Conservation (phyloP, 2,888 invertebrate species). For the Drosophila cyrtoloma region DNA sequence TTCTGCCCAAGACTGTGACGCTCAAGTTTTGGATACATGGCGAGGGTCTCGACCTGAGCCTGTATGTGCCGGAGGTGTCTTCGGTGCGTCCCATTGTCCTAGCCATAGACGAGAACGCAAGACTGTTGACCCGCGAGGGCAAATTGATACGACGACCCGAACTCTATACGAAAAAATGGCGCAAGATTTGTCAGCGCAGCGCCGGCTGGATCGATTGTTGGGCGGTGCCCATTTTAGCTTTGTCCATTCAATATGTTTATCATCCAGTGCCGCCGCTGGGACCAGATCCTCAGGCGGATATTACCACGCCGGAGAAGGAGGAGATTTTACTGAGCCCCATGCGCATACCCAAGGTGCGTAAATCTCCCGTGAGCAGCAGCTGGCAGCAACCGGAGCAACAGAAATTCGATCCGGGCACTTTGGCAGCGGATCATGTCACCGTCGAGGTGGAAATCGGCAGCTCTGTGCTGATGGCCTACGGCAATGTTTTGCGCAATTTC, state of each 20-base stretch:
- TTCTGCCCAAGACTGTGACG: slow-evolving; percentile 94
- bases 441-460: slow-evolving; percentile 98
- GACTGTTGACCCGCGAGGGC: slow-evolving; percentile 92
- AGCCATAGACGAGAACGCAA: slow-evolving; percentile 95
- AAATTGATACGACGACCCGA: slow-evolving; percentile 87
- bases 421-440: slow-evolving; percentile 95
- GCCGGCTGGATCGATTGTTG: slow-evolving; percentile 98
- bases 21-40: slow-evolving; percentile 97
- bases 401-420: slow-evolving; percentile 93
- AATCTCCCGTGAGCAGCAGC: slow-evolving; percentile 89
- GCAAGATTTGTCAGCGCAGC: slow-evolving; percentile 90
- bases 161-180: slow-evolving; percentile 89
- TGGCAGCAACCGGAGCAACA: slow-evolving; percentile 88
- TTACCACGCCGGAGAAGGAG: slow-evolving; percentile 97
- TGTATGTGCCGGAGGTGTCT: slow-evolving; percentile 96
- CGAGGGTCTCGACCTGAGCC: slow-evolving; percentile 95
- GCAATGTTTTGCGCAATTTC: slow-evolving; percentile 95
- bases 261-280: slow-evolving; percentile 96
- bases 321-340: slow-evolving; percentile 96
- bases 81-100: slow-evolving; percentile 93
- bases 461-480: slow-evolving; percentile 95
- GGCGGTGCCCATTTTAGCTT: slow-evolving; percentile 97
- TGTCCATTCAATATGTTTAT: slow-evolving; percentile 95
- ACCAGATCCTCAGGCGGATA: slow-evolving; percentile 95
- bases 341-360: slow-evolving; percentile 92